Evolutionary conservation across 2,113 vertebrate species (phyloP).

Genomic region (Bos javanicus): DNA sequence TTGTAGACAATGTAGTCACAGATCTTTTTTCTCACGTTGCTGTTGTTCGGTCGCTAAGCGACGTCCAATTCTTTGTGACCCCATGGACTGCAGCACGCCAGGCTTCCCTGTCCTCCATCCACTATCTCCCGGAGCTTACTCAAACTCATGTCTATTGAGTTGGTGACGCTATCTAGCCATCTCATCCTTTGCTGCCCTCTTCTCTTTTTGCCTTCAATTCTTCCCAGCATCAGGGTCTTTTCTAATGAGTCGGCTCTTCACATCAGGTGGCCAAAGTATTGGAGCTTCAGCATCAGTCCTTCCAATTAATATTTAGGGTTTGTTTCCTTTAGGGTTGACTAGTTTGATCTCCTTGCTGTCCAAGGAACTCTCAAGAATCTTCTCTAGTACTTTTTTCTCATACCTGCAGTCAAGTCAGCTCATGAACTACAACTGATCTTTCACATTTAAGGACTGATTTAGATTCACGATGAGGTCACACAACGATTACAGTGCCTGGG

Average conservation of each 20-base stretch:
- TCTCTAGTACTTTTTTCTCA: background rate
- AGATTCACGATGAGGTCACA: background rate
- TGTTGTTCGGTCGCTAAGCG: background rate
- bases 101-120: background rate
- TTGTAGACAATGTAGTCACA: background rate
- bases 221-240: background rate
- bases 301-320: background rate
- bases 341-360: background rate
- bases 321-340: background rate
- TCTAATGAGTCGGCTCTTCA: background rate
- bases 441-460: background rate
- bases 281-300: background rate
- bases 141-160: background rate
- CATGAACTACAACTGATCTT: background rate
- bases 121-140: background rate
- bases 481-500: background rate
- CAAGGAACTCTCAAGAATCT: background rate
- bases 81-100: background rate
- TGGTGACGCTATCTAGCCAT: background rate
- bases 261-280: background rate
- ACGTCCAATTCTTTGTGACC: background rate
- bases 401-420: background rate
- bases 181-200: background rate
- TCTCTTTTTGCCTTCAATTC: background rate
- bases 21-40: background rate